Conservation (phyloP, 2,797 vertebrate genomes). For the Halcyon badia region DNA sequence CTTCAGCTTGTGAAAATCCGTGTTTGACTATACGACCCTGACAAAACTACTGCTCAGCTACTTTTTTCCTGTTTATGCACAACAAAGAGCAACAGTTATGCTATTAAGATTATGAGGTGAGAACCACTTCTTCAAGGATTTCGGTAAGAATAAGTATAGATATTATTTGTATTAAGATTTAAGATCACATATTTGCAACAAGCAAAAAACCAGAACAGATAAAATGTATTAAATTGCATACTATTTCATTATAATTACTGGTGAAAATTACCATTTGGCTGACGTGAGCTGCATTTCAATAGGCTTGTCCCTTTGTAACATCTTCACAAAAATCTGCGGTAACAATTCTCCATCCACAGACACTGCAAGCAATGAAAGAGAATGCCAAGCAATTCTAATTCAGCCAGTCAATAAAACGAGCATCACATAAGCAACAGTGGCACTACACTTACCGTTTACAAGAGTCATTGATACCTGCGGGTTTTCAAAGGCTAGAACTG, state of each 20-base stretch:
- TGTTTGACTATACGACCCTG: neutral
- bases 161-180: neutral
- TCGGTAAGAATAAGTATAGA: neutral
- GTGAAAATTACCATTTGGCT: constrained; percentile 94
- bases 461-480: constrained; percentile 96
- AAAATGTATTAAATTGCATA: neutral
- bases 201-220: neutral
- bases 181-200: neutral
- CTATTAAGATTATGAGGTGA: neutral
- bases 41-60: neutral
- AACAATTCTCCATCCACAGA: constrained; percentile 94
- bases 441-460: constrained; percentile 91
- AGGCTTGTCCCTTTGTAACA: constrained; percentile 98
- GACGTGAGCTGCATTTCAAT: constrained; percentile 99
- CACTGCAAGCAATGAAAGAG: constrained; percentile 84
- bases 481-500: constrained; percentile 97
- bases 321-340: constrained; percentile 97
- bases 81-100: neutral
- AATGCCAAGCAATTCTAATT: constrained; percentile 50
- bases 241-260: neutral
- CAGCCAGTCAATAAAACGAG: constrained; percentile 16
- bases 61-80: neutral
- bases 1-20: neutral
- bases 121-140: neutral
- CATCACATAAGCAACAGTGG: neutral